A percentile compares a stretch with the other conserved stretches of the same genome.
These are phyloP conservation scores for Tipula helvola DNA, from an alignment of 2,888 invertebrate genomes.

Conservation along the genomic window DNA sequence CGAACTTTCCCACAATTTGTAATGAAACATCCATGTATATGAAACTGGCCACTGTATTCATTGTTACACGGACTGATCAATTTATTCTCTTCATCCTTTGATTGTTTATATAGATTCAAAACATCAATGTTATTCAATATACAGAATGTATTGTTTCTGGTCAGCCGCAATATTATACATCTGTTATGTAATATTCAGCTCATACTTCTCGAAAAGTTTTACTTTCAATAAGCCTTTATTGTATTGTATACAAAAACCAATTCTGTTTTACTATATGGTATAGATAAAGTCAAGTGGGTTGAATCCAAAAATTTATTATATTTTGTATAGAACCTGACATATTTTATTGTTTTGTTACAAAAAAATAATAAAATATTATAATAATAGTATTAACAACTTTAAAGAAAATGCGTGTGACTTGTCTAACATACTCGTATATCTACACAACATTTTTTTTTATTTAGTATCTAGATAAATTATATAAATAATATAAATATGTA, in stretches of 20 bases:
- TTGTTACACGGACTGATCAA: not conserved
- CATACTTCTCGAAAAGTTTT: not conserved
- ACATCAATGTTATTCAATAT: not conserved
- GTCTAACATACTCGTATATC: not conserved
- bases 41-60: not conserved
- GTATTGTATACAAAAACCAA: not conserved
- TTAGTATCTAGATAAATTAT: not conserved
- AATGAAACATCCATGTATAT: not conserved
- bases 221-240: not conserved
- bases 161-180: not conserved
- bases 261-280: not conserved
- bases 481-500: not conserved
- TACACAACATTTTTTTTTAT: not conserved
- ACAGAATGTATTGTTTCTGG: not conserved
- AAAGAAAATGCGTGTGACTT: not conserved
- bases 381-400: not conserved
- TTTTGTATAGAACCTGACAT: not conserved
- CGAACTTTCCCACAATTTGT: not conserved
- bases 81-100: not conserved
- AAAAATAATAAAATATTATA: not conserved
- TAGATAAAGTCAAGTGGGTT: not conserved
- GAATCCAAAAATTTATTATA: not conserved
- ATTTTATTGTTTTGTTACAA: not conserved
- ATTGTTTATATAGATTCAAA: not conserved
- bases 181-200: not conserved